Base-by-base conservation (phyloP, 1,140 invertebrate species). In the Pogonognathellus flavescens region DNA sequence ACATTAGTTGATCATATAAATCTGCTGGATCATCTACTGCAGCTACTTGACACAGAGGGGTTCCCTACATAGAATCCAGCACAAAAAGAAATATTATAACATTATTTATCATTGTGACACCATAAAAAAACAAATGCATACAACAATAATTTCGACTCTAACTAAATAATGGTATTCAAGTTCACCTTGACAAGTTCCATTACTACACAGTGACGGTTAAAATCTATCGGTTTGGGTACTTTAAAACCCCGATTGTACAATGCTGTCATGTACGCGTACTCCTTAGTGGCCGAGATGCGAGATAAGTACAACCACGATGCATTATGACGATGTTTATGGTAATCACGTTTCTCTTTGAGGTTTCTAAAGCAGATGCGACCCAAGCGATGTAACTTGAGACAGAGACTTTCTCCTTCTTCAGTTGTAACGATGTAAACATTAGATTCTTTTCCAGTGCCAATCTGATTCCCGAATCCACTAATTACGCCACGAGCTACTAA, bases 281-380 rank as follows among this genome's bases (percentile, higher is more conserved):
- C 99, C 91, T 98, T 98, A 1, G 96, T 96, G 0, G 98, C 98
- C 2, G 98, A 98, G 87, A 99, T 94, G 82, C 98, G 92, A 0
- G 98, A 98, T n/a, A 99, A 91, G 91, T 99, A 99, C 0, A 99
- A 91, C 98, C 99, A 99, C 0, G 97, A 99, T 6, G 94, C 94
- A 84, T 93, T 94, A 89, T 96, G 95, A 72, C 98, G 93, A 88
- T 97, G 94, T 85, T 96, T 94, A 90, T 99, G 96, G 92, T 99
- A 99, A 91, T 99, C 98, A 55, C 99, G 92, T 91, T 99, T 99
- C 89, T 95, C 95, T 90, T 98, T 98, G 0, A 99, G 92, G 90
- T 98, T 99, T n/a, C 98, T 93, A 89, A 99, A 99, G 88, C 97
- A 99, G 13, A 95, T 98, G 83, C 98, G 93, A 1, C 98, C 98